phyloP scores from a whole-genome alignment of 2,888 invertebrate species.

The Athalia rosae region DNA sequence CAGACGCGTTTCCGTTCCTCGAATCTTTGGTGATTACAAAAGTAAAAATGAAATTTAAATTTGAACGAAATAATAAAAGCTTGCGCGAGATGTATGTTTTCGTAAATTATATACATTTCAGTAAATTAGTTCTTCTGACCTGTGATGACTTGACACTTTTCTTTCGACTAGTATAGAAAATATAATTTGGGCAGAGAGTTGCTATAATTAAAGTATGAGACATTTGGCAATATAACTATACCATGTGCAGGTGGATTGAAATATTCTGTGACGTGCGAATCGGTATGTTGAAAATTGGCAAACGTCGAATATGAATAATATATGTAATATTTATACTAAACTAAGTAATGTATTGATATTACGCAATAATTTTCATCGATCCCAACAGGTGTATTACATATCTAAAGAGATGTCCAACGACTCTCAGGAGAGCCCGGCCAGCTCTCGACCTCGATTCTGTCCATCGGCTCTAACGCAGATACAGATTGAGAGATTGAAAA shows the following conservation, averaged over 20 bases:
- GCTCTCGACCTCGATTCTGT: slow-evolving; percentile 20
- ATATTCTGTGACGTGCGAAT: neutral
- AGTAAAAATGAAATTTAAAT: too few relatives aligned
- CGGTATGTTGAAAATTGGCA: neutral
- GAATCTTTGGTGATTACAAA: too few relatives aligned
- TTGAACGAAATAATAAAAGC: too few relatives aligned
- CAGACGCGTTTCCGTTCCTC: too few relatives aligned
- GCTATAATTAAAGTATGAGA: slow-evolving; percentile 28
- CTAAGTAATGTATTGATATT: neutral
- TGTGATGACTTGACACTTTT: neutral
- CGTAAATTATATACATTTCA: neutral
- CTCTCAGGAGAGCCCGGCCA: slow-evolving; percentile 26
- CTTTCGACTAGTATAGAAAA: neutral
- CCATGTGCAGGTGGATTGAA: neutral
- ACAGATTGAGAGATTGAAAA: slow-evolving; percentile 62
- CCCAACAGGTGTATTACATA: neutral
- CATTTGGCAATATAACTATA: slow-evolving; percentile 2
- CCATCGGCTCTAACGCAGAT: slow-evolving; percentile 31
- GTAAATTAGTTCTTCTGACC: neutral
- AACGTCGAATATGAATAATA: too few relatives aligned
- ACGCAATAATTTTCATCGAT: neutral
- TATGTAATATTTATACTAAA: too few relatives aligned
- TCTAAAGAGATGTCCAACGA: slow-evolving; percentile 32
- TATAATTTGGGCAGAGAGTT: neutral
- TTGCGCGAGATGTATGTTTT: neutral